Evolutionary conservation across 1,140 invertebrate genomes (phyloP), one percentile per base, ranked within the genome.

Genomic region (Cyrtorhinus lividipennis): DNA sequence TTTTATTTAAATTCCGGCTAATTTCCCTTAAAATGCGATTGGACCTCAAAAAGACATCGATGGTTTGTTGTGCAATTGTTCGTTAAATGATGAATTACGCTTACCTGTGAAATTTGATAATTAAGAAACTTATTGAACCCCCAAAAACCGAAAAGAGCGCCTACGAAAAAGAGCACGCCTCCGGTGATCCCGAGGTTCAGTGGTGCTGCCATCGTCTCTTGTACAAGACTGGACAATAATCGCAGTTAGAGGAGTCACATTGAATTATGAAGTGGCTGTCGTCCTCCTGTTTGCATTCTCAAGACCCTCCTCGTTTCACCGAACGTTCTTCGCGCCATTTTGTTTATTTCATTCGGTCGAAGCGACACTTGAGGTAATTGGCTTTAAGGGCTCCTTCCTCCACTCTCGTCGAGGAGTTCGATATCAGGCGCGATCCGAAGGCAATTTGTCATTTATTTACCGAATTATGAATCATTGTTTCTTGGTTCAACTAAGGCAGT

Each of bases 41-140:
- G n/a, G n/a, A n/a, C n/a, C n/a, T n/a, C n/a, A n/a, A n/a, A n/a
- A n/a, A n/a, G n/a, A n/a, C n/a, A n/a, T n/a, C n/a, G n/a, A n/a
- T n/a, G n/a, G n/a, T n/a, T n/a, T n/a, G n/a, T n/a, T n/a, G n/a
- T n/a, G n/a, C n/a, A n/a, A n/a, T n/a, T n/a, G n/a, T n/a, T n/a
- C n/a, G n/a, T n/a, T n/a, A n/a, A n/a, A n/a, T n/a, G n/a, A n/a
- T n/a, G n/a, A n/a, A n/a, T 38, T 15, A 38, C 12, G 24, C 61
- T 63, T 56, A 66, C 65, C 48, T 66, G 57, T 12, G 53, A 27
- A 53, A 66, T 66, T 58, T 66, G 58, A 24, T 44, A 66, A 24
- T 63, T 53, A 24, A 66, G 45, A 22, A 66, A 63, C 25, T 63
- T 63, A 38, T 66, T 20, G 22, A 66, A 66, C 12, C 61, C 62